Evolutionary conservation across 1,140 invertebrate genomes (phyloP).

Genomic region (Zaprionus capensis): DNA sequence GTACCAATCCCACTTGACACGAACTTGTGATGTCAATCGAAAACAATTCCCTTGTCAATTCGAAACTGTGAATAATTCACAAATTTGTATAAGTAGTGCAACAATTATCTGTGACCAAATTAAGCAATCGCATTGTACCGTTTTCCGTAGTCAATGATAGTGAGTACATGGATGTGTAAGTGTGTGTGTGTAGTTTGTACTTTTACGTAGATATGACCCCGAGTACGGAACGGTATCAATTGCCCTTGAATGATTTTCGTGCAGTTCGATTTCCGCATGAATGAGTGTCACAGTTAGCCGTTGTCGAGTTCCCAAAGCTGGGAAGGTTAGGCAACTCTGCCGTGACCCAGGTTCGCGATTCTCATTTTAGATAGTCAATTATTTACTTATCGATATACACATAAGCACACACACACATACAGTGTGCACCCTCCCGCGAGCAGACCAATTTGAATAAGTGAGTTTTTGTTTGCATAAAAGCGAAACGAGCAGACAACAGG

Average conservation of each 20-base stretch:
- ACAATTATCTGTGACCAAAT: conserved; percentile 70
- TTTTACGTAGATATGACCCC: conserved; percentile 30
- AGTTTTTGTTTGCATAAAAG: conserved; percentile 4
- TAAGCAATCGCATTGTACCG: conserved; percentile 39
- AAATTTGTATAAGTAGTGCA: conserved; percentile 59
- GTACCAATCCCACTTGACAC: conserved; percentile 61
- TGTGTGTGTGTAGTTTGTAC: neutral
- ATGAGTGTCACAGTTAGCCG: conserved; percentile 63
- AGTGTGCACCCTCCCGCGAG: conserved; percentile 2
- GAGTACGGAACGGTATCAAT: conserved; percentile 37
- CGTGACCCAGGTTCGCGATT: conserved; percentile 45
- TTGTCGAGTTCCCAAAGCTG: conserved; percentile 31
- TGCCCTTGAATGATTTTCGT: conserved; percentile 39
- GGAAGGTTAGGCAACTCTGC: conserved; percentile 27
- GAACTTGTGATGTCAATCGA: conserved; percentile 63
- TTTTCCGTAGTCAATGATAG: conserved; percentile 22
- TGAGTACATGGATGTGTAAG: conserved; percentile 8
- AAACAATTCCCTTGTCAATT: conserved; percentile 55
- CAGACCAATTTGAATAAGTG: conserved; percentile 1
- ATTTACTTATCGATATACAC: conserved; percentile 2
- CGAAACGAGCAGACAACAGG: neutral
- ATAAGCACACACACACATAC: neutral
- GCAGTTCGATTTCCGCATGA: conserved; percentile 65
- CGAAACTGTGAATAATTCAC: conserved; percentile 62
- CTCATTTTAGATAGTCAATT: conserved; percentile 12